Evolutionary conservation across 2,888 invertebrate species (phyloP), one percentile per base, ranked within the genome.

Genomic region (Apodemia mormo): DNA sequence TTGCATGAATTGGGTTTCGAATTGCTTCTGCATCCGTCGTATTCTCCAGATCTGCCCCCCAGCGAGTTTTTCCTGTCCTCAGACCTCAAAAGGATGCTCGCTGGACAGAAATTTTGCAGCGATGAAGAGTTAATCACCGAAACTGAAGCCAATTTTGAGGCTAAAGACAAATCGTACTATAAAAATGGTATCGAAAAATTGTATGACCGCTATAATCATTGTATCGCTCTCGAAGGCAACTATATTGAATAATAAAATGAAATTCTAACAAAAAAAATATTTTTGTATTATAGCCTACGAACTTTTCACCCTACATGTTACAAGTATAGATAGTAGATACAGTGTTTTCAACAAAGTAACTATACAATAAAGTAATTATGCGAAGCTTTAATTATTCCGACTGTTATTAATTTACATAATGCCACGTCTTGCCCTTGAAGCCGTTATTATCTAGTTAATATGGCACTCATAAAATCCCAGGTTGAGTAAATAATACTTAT

Each of bases 11-110:
- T 72, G 29, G 68, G 65, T 65, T 72, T 43, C 40, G 67, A 72
- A 70, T 52, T 73, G 61, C 45, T 71, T 65, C 64, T 29, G 64
- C 67, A 73, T 43, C 67, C 70, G 68, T 70, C 68, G 8, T 67
- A 71, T 70, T 61, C 68, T 54, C 43, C 45, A 68, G 45, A 68
- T 65, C 66, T 69, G 66, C 45, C 58, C 65, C 66, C 61, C 56
- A 58, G 66, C 56, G 67, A 67, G 64, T 56, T 12, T 67, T 67
- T 61, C n/a, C 49, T 70, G 61, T 67, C 61, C 30, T 7, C 61
- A 52, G 1, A 69, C 33, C 69, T 69, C 37, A 69, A 49, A 10
- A 65, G 56, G 14, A 49, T 65, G 22, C 1, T 65, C 52, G 30
- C 54, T 2, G 49, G 54, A 66, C 33, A 54, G 22, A n/a, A 69